These are phyloP conservation scores for Liodrosophila aerea DNA, from an alignment of 2,888 invertebrate genomes.

Conservation along the genomic window DNA sequence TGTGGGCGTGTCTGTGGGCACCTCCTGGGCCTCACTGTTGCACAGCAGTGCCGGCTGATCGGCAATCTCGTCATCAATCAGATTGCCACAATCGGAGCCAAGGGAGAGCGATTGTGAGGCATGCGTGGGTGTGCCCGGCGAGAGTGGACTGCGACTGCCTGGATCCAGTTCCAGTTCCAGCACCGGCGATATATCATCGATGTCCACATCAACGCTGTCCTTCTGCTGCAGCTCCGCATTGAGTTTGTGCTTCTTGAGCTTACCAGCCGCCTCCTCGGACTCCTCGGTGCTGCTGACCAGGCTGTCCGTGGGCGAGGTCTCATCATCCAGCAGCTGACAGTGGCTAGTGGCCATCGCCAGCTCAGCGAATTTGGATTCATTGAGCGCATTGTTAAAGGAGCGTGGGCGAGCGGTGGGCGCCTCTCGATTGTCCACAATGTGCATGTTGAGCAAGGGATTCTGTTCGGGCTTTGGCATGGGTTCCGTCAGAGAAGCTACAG, in stretches of 20 bases:
- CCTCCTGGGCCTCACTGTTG: constrained; percentile 84
- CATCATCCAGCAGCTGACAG: constrained; percentile 89
- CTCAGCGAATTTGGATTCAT: constrained; percentile 86
- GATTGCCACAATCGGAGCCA: constrained; percentile 87
- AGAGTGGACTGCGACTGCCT: constrained; percentile 83
- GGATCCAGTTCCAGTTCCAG: constrained; percentile 79
- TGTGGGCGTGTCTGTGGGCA: constrained; percentile 82
- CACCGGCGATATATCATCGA: constrained; percentile 83
- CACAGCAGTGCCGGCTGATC: constrained; percentile 94
- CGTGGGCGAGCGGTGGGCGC: constrained; percentile 72
- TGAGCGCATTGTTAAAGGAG: constrained; percentile 74
- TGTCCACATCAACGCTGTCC: constrained; percentile 82
- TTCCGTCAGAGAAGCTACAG: constrained; percentile 71
- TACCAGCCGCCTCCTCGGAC: constrained; percentile 79
- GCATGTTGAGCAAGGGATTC: constrained; percentile 65
- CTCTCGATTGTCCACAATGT: constrained; percentile 54
- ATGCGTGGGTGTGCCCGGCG: constrained; percentile 91
- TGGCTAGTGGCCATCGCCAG: constrained; percentile 87
- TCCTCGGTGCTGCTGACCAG: constrained; percentile 84
- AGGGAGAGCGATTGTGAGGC: constrained; percentile 90
- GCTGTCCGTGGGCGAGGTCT: constrained; percentile 92
- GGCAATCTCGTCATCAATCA: constrained; percentile 94
- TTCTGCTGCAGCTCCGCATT: constrained; percentile 83
- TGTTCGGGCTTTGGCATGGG: constrained; percentile 32
- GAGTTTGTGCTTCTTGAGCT: constrained; percentile 80